Conservation (phyloP, 1,140 invertebrate genomes). For the Sipha flava region DNA sequence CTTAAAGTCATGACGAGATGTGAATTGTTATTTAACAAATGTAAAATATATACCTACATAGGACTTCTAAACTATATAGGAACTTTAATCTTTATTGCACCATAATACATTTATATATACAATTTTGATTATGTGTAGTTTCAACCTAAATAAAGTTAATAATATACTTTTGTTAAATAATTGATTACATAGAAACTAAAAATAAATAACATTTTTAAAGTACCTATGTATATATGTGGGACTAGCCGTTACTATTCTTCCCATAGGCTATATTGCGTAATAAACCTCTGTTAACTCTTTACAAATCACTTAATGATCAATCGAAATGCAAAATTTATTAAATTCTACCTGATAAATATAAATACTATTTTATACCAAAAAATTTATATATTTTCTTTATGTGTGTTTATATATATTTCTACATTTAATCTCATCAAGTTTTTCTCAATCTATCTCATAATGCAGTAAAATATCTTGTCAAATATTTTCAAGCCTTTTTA, state of each 20-base stretch:
- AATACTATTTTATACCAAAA: background rate
- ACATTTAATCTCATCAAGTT: background rate
- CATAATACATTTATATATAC: too few relatives aligned
- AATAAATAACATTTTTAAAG: too few relatives aligned
- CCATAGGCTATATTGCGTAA: background rate
- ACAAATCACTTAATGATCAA: background rate
- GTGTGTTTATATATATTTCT: background rate
- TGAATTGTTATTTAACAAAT: too few relatives aligned
- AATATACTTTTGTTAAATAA: too few relatives aligned
- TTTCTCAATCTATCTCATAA: too few relatives aligned
- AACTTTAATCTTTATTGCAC: too few relatives aligned
- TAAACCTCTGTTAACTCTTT: background rate
- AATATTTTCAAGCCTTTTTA: background rate
- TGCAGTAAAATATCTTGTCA: background rate
- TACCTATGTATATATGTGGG: background rate
- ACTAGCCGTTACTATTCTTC: background rate
- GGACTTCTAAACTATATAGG: too few relatives aligned
- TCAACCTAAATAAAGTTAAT: too few relatives aligned
- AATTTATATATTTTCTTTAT: background rate
- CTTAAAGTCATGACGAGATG: too few relatives aligned
- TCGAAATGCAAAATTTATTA: background rate
- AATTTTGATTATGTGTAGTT: too few relatives aligned
- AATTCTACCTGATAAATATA: background rate
- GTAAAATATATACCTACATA: too few relatives aligned
- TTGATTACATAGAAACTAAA: too few relatives aligned